Evolutionary conservation across 2,113 vertebrate genomes (phyloP), one percentile per base, ranked within the genome.

Genomic region (Chlorodrepanis virens): DNA sequence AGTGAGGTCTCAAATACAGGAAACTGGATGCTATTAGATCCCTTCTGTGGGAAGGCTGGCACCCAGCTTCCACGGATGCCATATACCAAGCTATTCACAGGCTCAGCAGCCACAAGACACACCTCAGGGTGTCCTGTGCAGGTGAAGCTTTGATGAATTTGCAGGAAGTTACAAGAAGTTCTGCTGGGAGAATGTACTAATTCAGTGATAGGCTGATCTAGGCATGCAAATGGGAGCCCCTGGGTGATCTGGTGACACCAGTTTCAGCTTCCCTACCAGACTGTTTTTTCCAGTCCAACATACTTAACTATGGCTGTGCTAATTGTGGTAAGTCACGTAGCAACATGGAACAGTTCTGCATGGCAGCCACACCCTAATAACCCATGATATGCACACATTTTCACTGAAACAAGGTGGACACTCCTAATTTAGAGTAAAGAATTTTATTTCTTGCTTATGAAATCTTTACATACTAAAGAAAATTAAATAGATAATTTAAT

Each of bases 331-430:
- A 61, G 53, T 79, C 54, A 76, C 0, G 0, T 8, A 79, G 78
- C 61, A 72, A 61, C 2, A 37, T 21, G 35, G 45, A 93, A 75
- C 29, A 57, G 49, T 39, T 16, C 39, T n/a, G n/a, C 28, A 49
- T 0, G 1, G n/a, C 45, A 93, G 78, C n/a, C 63, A 79, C 49
- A 45, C 8, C 9, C 1, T 0, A 75, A 3, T 33, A 89, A 75
- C 14, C 40, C 18, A 9, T 15, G 37, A 56, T 71, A 44, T 83
- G 53, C 65, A 40, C 1, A 44, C 4, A 11, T 42, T 68, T 79
- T 53, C 74, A 76, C 57, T 69, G 49, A 65, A 90, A 40, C 23
- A 68, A 87, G 10, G 25, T 25, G 7, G 42, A 54, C 21, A n/a
- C 5, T 81, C 24, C 21, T 25, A 59, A 47, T 24, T 52, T 6